Evolutionary conservation across 2,888 invertebrate species (phyloP), one percentile per base, ranked within the genome.

Genomic region (Epsilonema sp.): DNA sequence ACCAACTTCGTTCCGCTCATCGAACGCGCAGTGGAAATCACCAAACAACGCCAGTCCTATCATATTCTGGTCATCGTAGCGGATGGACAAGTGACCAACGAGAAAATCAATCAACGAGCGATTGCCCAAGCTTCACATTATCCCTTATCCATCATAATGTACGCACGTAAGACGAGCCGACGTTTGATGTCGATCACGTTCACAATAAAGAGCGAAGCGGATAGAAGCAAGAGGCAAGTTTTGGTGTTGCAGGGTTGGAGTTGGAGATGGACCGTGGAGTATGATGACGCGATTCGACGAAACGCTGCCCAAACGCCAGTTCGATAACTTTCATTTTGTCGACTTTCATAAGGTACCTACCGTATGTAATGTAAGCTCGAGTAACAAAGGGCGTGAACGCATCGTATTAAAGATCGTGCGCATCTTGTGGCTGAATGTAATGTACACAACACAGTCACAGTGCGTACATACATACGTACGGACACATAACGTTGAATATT

Each of bases 241-340:
- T 20, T 40, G 21, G 40, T 40, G 21, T 20, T 3, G 44, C n/a
- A 44, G 37, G 62, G 67, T 72, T 3, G 72, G 71, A 8, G 70
- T 72, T 2, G 71, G 71, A 19, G 72, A 72, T 54, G 72, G 72
- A 22, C 72, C 72, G 0, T 72, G 71, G 70, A 65, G 67, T 44
- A 66, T 65, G 59, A 71, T 72, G 69, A 64, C 65, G 41, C 65
- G 69, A 48, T 72, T 70, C 58, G 71, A 72, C 55, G 68, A 72
- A 49, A 60, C 61, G 24, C 57, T 72, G 39, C 70, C 71, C 5
- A 58, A 63, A 44, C 58, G 72, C 47, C 61, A 66, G 40, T 72
- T 71, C 60, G 71, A 72, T 58, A 72, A 72, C 56, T 72, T 72
- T 60, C 71, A 72, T 52, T 72, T 72, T 59, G 71, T 72, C 26